Base-by-base conservation (phyloP, 2,113 vertebrate genomes). In the Colaptes auratus region DNA sequence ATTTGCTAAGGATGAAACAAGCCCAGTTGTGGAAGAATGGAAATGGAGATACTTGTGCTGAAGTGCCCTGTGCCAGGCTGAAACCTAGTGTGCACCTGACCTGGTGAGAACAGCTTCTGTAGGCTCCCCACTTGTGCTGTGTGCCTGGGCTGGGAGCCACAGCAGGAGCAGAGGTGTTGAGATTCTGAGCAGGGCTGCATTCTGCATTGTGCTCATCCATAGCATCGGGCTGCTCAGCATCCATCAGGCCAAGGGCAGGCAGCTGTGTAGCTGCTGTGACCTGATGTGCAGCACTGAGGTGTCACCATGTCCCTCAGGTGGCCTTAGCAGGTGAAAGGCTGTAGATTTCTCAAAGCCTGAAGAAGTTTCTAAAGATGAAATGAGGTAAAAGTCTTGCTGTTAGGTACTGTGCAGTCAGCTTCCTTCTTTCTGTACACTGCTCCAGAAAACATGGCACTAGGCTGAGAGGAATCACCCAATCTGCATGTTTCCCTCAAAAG, bases 151-250 rank as follows among this genome's bases (percentile, higher is more conserved):
- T 30, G 18, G 39, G 39, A 59, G 23, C 52, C 16, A 4, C 30
- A 23, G 36, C 58, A 36, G 66, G 19, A 42, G 56, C 15, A 3
- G 11, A 17, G 15, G 16, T 35, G 35, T 24, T 18, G 35, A 33
- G 25, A 39, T 12, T 39, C 15, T 5, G 5, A 69, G 52, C 23
- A 30, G 61, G 42, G 16, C 50, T 9, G 21, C 24, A 4, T 30
- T 65, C 15, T 4, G 8, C 2, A 0, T 59, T 55, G 30, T 8
- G 30, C 39, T 56, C 8, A 3, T 7, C 10, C 24, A 10, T 23
- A 39, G 15, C 4, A 0, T 10, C 2, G 33, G 10, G 12, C 7
- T 63, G 33, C 28, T 35, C 15, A 6, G 3, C 20, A 10, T 6
- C 33, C 17, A 7, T 23, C 28, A 28, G n/a, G 27, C 30, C 24